A percentile compares a stretch with the other conserved stretches of the same genome.
Evolutionary conservation across 2,797 vertebrate genomes (phyloP).

Genomic region (Corythornis leucogaster): DNA sequence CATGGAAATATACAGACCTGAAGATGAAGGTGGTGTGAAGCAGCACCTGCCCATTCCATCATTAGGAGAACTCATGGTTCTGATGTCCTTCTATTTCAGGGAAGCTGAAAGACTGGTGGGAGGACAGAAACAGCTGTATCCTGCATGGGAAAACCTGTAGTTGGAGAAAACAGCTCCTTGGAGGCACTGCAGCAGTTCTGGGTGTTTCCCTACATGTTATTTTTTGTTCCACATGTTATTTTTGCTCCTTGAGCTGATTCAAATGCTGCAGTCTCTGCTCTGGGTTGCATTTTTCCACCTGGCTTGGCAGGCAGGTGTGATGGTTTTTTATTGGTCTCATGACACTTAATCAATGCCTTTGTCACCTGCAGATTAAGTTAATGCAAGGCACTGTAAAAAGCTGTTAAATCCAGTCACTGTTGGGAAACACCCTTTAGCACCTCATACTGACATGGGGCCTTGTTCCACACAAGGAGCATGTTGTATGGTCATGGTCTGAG

Average conservation of each 20-base stretch:
- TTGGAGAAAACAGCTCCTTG: not conserved
- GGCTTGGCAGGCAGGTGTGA: not conserved
- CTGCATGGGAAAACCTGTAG: not conserved
- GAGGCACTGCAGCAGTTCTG: not conserved
- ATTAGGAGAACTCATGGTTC: not conserved
- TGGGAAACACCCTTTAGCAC: conserved; percentile 38
- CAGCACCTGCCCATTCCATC: not conserved
- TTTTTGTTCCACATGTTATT: not conserved
- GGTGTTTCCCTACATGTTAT: not conserved
- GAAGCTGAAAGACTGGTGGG: not conserved
- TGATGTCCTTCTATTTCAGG: not conserved
- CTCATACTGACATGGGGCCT: not conserved
- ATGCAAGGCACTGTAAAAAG: not conserved
- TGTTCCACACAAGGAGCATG: not conserved
- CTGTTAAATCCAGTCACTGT: not conserved
- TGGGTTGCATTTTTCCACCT: not conserved
- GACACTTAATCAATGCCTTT: conserved; percentile 20
- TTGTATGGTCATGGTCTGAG: not conserved
- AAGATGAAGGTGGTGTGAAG: not conserved
- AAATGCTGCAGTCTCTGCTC: not conserved
- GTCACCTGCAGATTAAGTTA: conserved; percentile 34
- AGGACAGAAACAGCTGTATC: not conserved
- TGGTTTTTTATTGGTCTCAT: not conserved
- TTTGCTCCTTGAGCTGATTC: not conserved
- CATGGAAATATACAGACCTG: not conserved